Conservation (phyloP, 2,113 vertebrate species). For the Chloropsis cyanopogon region DNA sequence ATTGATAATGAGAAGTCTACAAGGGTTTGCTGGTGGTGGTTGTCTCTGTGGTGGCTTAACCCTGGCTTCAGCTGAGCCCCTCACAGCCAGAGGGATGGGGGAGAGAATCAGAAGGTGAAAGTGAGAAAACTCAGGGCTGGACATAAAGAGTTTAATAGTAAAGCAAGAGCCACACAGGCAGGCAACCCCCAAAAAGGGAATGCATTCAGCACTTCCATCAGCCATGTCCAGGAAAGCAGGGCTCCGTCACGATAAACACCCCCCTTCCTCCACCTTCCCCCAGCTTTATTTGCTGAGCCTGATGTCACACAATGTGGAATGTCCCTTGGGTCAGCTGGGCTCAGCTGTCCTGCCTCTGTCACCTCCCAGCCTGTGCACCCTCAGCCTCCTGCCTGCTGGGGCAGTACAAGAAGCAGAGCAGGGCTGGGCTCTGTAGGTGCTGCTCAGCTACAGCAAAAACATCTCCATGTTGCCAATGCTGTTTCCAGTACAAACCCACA, state of each 20-base stretch:
- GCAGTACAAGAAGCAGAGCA: background rate
- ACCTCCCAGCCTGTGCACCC: background rate
- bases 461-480: fast-evolving
- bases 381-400: background rate
- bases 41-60: background rate
- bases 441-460: background rate
- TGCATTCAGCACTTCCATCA: background rate
- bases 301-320: background rate
- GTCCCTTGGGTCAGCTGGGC: background rate
- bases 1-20: background rate
- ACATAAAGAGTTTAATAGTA: background rate
- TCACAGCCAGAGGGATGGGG: background rate
- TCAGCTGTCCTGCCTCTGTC: background rate
- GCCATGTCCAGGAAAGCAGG: background rate
- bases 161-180: background rate
- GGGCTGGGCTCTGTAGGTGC: background rate
- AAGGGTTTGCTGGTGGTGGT: background rate
- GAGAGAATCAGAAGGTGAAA: background rate
- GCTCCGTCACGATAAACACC: background rate
- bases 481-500: background rate
- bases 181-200: background rate
- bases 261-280: background rate
- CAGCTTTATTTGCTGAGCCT: background rate
- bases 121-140: background rate
- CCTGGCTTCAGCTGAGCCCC: background rate